These are phyloP conservation scores for Eupithecia subumbrata DNA, from an alignment of 2,888 invertebrate genomes.

Conservation along the genomic window DNA sequence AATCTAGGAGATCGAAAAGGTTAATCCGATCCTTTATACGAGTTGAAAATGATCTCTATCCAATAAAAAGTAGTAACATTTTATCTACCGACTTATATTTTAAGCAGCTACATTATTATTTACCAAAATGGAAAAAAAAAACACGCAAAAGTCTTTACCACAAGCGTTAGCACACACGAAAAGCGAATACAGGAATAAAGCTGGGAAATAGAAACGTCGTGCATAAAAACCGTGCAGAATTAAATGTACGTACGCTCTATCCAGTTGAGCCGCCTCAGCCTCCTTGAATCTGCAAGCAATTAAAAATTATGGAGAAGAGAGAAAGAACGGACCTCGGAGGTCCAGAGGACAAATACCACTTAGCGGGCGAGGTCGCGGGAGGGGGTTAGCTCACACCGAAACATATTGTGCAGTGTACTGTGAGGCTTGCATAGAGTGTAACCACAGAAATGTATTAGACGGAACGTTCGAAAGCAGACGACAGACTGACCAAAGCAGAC, in stretches of 20 bases:
- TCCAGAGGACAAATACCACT: constrained; percentile 65
- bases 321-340: constrained; percentile 64
- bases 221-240: constrained; percentile 66
- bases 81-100: constrained; percentile 5
- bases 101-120: constrained; percentile 37
- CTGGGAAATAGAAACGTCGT: constrained; percentile 65
- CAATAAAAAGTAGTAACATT: background rate
- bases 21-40: background rate
- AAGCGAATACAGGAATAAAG: constrained; percentile 55
- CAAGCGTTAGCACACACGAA: constrained; percentile 46
- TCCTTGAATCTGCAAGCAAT: constrained; percentile 93
- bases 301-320: constrained; percentile 82
- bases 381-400: constrained; percentile 68
- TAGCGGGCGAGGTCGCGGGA: constrained; percentile 66
- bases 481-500: background rate
- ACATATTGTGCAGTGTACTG: constrained; percentile 68
- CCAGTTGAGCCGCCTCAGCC: constrained; percentile 90
- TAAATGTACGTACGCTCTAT: constrained; percentile 91
- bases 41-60: background rate
- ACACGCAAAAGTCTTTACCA: constrained; percentile 41
- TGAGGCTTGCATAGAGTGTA: constrained; percentile 49
- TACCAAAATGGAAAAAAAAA: constrained; percentile 21
- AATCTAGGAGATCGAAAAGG: background rate
- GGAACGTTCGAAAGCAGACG: background rate
- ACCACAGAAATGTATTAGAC: background rate